Evolutionary conservation across 2,113 vertebrate species (phyloP).

Genomic region (Myodes glareolus): DNA sequence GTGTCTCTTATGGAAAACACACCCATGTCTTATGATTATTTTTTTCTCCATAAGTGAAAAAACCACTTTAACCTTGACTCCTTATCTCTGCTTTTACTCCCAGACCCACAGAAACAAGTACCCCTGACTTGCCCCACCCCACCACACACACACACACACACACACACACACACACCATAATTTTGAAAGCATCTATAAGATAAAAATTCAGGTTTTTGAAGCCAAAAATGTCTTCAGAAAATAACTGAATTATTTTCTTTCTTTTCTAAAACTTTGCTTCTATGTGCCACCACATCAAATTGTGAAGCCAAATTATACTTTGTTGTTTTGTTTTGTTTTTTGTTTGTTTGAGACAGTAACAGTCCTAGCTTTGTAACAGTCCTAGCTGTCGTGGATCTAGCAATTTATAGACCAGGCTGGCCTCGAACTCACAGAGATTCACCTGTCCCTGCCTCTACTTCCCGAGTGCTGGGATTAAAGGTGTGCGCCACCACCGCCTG

Average conservation of each 20-base stretch:
- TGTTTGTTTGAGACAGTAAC: no score
- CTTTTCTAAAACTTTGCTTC: neutral
- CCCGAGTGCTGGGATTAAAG: no score
- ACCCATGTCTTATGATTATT: conserved; percentile 61
- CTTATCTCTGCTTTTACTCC: neutral
- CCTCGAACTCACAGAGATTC: no score
- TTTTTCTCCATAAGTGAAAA: conserved; percentile 53
- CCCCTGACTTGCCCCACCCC: neutral
- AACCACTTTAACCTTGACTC: neutral
- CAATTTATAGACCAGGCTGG: no score
- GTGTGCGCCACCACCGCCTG: no score
- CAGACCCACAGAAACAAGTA: conserved; percentile 49
- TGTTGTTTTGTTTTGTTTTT: neutral
- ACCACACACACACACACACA: no score
- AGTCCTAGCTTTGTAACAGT: no score
- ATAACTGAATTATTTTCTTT: neutral
- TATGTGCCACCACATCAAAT: conserved; percentile 27
- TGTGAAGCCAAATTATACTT: neutral
- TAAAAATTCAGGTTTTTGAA: neutral
- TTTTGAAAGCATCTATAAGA: conserved; percentile 64
- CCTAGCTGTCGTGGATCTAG: no score
- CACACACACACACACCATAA: neutral
- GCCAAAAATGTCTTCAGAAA: conserved; percentile 51
- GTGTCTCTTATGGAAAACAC: conserved; percentile 70
- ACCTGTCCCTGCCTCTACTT: no score